phyloP scores from a whole-genome alignment of 2,888 invertebrate genomes.

The Fragum sueziense region DNA sequence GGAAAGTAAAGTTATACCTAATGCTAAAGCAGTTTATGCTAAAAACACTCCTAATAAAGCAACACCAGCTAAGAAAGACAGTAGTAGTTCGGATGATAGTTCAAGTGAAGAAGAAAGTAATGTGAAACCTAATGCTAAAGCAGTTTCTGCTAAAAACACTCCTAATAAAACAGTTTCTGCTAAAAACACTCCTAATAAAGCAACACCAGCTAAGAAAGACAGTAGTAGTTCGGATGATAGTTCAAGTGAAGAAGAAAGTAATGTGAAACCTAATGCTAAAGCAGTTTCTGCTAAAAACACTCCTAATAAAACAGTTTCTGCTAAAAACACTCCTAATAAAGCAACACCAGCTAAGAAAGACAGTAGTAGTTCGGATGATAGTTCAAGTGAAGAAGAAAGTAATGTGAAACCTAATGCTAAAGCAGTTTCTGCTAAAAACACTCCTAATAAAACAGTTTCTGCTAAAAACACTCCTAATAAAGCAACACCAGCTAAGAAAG shows the following conservation, averaged over 20 bases:
- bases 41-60: conserved; percentile 17
- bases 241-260: conserved; percentile 46
- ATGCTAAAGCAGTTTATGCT: conserved; percentile 16
- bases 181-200: conserved; percentile 31
- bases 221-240: conserved; percentile 45
- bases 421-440: neutral
- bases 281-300: too few relatives aligned
- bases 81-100: conserved; percentile 30
- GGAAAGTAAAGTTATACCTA: conserved; percentile 22
- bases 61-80: conserved; percentile 31
- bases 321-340: conserved; percentile 30
- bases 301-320: conserved; percentile 22
- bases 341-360: too few relatives aligned
- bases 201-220: conserved; percentile 39
- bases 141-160: conserved; percentile 41
- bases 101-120: conserved; percentile 49
- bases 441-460: neutral
- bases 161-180: conserved; percentile 15
- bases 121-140: conserved; percentile 20
- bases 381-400: too few relatives aligned
- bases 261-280: too few relatives aligned
- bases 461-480: neutral
- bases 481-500: conserved; percentile 10
- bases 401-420: neutral
- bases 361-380: conserved; percentile 42